Evolutionary conservation across 2,797 vertebrate genomes (phyloP), one percentile per base, ranked within the genome.

Genomic region (Brotogeris chrysoptera): DNA sequence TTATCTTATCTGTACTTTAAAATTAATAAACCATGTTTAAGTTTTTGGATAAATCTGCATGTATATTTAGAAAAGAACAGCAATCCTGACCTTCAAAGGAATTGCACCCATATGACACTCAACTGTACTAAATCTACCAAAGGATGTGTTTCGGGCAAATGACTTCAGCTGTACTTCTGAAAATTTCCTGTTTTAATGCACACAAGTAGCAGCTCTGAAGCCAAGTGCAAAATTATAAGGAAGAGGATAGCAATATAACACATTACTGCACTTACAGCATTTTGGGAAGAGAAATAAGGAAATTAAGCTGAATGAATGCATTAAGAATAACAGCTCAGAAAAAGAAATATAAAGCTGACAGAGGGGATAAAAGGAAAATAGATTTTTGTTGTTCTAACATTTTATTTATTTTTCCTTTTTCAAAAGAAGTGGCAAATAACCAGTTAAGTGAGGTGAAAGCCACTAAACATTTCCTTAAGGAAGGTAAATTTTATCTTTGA

Each of bases 131-230:
- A n/a, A 2, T 8, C 41, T 32, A 38, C 34, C 36, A 49, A 25
- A 27, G 9, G 53, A 46, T 5, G 25, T 3, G 0, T 53, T 53
- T 34, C 46, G 7, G 6, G 23, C n/a, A 38, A 8, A 5, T 2
- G 4, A 36, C 15, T 53, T 23, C 16, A 47, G 44, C 27, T 34
- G 50, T 14, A 5, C 23, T 49, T 24, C n/a, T 30, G n/a, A 21
- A 44, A 9, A 39, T 49, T 24, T 38, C 34, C 43, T 32, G 4
- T 10, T 78, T 28, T 25, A 44, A 59, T 11, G 9, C 2, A 55
- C 21, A 9, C 6, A 28, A 52, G 49, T 4, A 47, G 50, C 30
- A 15, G 9, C 20, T 59, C 32, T 27, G n/a, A 78, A 52, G 18
- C 25, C 0, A 11, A 69, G 12, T 3, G 9, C 49, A 63, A 41